Conservation (phyloP, 2,797 vertebrate genomes). For the Darevskia mixta region DNA sequence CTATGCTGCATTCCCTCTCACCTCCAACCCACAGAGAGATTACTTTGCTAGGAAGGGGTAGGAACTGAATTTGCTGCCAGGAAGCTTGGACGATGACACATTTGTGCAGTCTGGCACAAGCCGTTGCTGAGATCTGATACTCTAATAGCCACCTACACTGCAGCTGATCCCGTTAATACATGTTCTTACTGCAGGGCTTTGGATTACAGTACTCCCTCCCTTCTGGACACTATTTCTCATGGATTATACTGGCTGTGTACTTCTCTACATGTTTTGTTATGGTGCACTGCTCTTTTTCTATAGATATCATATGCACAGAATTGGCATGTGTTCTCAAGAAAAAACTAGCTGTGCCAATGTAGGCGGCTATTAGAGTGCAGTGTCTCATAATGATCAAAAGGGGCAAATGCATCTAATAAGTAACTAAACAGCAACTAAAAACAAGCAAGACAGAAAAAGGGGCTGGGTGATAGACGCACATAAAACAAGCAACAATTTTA, state of each 20-base stretch:
- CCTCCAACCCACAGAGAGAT: neutral
- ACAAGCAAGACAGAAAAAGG: neutral
- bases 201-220: neutral
- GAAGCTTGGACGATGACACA: neutral
- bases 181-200: neutral
- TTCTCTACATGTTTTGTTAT: neutral
- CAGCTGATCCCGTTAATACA: neutral
- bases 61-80: neutral
- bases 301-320: neutral
- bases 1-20: neutral
- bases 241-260: neutral
- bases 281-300: neutral
- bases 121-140: neutral
- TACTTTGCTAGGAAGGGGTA: neutral
- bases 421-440: neutral
- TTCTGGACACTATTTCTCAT: neutral
- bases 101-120: neutral
- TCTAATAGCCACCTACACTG: neutral
- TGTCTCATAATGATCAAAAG: too few relatives aligned
- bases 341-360: too few relatives aligned
- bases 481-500: neutral
- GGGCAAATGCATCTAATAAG: neutral
- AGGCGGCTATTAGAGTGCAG: too few relatives aligned
- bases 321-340: too few relatives aligned
- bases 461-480: neutral